phyloP scores from a whole-genome alignment of 2,888 invertebrate genomes.

The Drosophila glabriapex region DNA sequence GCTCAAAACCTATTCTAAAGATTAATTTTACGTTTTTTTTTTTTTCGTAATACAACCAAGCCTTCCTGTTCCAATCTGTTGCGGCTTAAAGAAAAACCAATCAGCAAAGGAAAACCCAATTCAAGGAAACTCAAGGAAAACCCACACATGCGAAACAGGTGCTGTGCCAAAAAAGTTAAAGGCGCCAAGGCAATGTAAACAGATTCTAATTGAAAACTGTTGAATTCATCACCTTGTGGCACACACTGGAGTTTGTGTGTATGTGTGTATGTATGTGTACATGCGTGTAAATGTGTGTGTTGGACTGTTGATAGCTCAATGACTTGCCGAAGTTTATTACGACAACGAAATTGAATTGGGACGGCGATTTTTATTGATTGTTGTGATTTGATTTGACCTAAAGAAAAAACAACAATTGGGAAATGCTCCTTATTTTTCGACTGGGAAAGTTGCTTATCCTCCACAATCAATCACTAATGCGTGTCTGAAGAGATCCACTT shows the following conservation, averaged over 20 bases:
- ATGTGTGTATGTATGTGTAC: not conserved
- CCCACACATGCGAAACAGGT: slow-evolving; percentile 12
- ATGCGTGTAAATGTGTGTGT: not conserved
- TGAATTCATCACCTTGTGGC: slow-evolving; percentile 25
- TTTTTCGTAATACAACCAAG: not conserved
- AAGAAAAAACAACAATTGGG: not conserved
- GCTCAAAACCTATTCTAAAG: not conserved
- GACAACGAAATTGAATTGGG: slow-evolving; percentile 20
- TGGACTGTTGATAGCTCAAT: slow-evolving; percentile 3
- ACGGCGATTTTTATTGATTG: slow-evolving; percentile 39
- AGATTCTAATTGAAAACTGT: slow-evolving; percentile 26
- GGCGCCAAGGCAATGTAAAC: slow-evolving; percentile 26
- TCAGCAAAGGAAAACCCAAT: not conserved
- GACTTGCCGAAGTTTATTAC: slow-evolving; percentile 39
- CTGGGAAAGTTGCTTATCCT: slow-evolving; percentile 16
- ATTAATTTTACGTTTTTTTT: not conserved
- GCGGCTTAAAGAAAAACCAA: slow-evolving; percentile 5
- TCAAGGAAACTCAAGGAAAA: slow-evolving; percentile 1
- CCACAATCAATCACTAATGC: slow-evolving; percentile 43
- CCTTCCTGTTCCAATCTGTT: not conserved
- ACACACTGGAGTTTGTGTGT: not conserved
- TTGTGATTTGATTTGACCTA: slow-evolving; percentile 28
- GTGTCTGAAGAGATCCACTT: slow-evolving; percentile 17
- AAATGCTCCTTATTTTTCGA: not conserved
- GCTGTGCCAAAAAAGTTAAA: slow-evolving; percentile 6